Base-by-base conservation (phyloP, 2,888 invertebrate genomes). In the Temnothorax rugatulus region DNA sequence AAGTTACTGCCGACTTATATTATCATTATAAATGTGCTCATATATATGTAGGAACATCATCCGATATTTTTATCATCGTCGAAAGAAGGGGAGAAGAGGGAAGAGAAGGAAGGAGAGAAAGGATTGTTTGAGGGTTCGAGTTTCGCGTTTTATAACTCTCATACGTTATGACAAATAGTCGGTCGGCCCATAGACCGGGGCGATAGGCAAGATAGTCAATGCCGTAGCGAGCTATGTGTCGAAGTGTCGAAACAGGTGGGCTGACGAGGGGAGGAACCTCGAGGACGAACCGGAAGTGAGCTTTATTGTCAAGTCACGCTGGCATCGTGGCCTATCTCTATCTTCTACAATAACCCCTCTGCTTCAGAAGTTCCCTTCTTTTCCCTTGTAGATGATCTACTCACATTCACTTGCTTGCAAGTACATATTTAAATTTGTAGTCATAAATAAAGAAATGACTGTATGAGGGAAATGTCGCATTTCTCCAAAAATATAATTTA, bases 251-350 rank as follows among this genome's bases (percentile, higher is more conserved):
- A 74, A 44, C 52, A 64, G 83, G 59, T 63, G 34, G 82, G n/a
- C 63, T 41, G 63, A 68, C 52, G 69, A 68, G 44, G 79, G 75
- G 59, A 79, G 85, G 76, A 87, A 73, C 21, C 82, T 82, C 76
- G 50, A 82, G 66, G 87, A 90, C 83, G 86, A 84, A 87, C 74
- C 74, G 71, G 91, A 92, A 92, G 91, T 93, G 93, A 94, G 92
- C 92, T 94, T 94, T 93, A 94, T 94, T 94, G 94, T 94, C 94
- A 92, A 94, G 94, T 94, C 94, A 93, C 94, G 94, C 88, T 91
- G 91, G 87, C 91, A 91, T 91, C 94, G 94, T 95, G 94, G 92
- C 93, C 93, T 94, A 94, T 95, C 94, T 95, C 91, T 91, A 93
- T 93, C 94, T 94, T 85, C 85, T 81, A 88, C 84, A 90, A 87